Evolutionary conservation across 2,797 vertebrate species (phyloP).

Genomic region (Enteromius fasciolatus): DNA sequence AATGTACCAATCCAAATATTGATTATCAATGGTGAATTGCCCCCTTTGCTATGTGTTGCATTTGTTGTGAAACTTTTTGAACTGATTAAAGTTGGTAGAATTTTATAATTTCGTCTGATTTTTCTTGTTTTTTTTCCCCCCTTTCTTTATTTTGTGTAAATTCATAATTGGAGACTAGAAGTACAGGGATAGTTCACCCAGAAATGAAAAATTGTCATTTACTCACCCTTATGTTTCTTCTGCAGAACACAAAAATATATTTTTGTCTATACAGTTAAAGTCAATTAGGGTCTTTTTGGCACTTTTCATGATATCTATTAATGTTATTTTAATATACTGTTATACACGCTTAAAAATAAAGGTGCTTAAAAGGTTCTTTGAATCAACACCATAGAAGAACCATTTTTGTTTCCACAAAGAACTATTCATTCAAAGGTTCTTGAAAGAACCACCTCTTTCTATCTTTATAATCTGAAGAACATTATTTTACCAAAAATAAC

Average conservation of each 20-base stretch:
- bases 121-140: slow-evolving; percentile 47
- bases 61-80: slow-evolving; percentile 85
- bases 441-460: too few relatives aligned
- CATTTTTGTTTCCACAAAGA: too few relatives aligned
- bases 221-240: background rate
- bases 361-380: too few relatives aligned
- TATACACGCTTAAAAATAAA: too few relatives aligned
- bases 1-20: slow-evolving; percentile 79
- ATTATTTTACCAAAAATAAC: too few relatives aligned
- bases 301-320: background rate
- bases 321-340: background rate
- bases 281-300: background rate
- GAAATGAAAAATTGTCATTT: background rate
- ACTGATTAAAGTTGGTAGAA: slow-evolving; percentile 82
- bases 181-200: background rate
- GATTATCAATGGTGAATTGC: slow-evolving; percentile 65
- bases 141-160: background rate
- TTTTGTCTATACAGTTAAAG: background rate
- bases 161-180: background rate
- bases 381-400: too few relatives aligned
- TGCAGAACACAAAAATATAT: background rate
- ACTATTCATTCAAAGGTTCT: too few relatives aligned
- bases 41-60: slow-evolving; percentile 78
- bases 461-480: too few relatives aligned
- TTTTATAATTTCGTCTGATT: slow-evolving; percentile 76